Evolutionary conservation across 2,888 invertebrate species (phyloP).

Genomic region (Uropetala carovei): DNA sequence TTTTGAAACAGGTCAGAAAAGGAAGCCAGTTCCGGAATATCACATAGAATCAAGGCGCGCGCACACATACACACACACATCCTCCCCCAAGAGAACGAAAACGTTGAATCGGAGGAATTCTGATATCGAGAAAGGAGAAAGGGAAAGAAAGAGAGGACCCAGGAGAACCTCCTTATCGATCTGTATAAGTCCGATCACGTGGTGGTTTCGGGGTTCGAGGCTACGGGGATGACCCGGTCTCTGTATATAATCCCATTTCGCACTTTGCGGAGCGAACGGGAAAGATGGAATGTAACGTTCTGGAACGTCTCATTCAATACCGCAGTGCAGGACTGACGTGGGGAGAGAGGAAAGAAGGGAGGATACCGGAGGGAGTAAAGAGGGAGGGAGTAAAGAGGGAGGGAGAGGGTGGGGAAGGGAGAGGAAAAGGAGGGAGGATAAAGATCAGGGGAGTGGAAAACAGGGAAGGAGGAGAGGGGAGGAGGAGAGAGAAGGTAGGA

Average conservation of each 20-base stretch:
- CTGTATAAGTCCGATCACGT: background rate
- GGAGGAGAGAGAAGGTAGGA: background rate
- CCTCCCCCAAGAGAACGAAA: background rate
- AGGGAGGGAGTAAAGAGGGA: background rate
- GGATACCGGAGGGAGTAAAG: background rate
- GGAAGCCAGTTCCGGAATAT: background rate
- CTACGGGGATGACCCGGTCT: background rate
- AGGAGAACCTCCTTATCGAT: background rate
- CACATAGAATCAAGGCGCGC: too few relatives aligned
- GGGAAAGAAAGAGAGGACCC: background rate
- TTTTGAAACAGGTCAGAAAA: background rate
- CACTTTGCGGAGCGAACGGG: background rate
- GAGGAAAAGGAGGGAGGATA: background rate
- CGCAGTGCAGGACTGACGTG: background rate
- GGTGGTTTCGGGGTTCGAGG: background rate
- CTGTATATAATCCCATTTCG: background rate
- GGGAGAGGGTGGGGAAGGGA: background rate
- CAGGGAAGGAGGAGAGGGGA: background rate
- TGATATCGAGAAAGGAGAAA: background rate
- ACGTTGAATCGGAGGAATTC: background rate
- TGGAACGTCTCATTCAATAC: background rate
- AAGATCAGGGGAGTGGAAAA: background rate
- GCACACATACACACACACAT: too few relatives aligned
- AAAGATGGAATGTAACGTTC: background rate
- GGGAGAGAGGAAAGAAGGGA: background rate